Conservation (phyloP, 2,113 vertebrate genomes). For the Festucalex cinctus region DNA sequence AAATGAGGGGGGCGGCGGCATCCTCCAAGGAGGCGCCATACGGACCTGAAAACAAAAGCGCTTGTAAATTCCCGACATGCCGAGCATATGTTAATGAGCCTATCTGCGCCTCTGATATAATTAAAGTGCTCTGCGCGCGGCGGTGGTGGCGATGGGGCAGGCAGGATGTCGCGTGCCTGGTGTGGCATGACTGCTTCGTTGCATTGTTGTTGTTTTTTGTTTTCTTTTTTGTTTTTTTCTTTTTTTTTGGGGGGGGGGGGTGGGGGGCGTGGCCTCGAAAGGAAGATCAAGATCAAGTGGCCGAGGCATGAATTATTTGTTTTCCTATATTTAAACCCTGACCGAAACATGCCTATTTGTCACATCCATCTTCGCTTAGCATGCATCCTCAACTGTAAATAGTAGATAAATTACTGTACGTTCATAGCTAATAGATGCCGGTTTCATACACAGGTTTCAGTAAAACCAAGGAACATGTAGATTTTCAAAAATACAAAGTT, state of each 20-base stretch:
- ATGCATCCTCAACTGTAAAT: too few relatives aligned
- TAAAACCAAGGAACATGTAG: too few relatives aligned
- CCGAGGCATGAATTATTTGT: neutral
- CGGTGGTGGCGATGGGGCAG: neutral
- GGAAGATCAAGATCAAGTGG: too few relatives aligned
- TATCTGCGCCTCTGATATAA: conserved; percentile 70
- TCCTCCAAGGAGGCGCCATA: conserved; percentile 61
- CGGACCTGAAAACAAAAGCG: conserved; percentile 57
- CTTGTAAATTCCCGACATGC: conserved; percentile 69
- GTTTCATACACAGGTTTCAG: too few relatives aligned
- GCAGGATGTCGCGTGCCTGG: conserved; percentile 67
- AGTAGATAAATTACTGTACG: too few relatives aligned
- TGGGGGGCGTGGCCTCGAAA: conserved; percentile 33
- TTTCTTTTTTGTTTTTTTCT: too few relatives aligned
- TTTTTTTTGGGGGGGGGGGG: conserved; percentile 14
- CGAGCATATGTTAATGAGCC: conserved; percentile 74
- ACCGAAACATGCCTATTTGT: too few relatives aligned
- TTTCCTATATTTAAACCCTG: neutral
- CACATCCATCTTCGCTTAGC: too few relatives aligned
- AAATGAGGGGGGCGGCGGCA: conserved; percentile 54
- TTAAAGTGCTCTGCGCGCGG: conserved; percentile 66
- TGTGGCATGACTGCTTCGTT: conserved; percentile 55
- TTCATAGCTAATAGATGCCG: too few relatives aligned
- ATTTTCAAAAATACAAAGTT: too few relatives aligned
- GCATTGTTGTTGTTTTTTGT: too few relatives aligned